Conservation (phyloP, 1,140 invertebrate genomes). For the Cephus cinctus region DNA sequence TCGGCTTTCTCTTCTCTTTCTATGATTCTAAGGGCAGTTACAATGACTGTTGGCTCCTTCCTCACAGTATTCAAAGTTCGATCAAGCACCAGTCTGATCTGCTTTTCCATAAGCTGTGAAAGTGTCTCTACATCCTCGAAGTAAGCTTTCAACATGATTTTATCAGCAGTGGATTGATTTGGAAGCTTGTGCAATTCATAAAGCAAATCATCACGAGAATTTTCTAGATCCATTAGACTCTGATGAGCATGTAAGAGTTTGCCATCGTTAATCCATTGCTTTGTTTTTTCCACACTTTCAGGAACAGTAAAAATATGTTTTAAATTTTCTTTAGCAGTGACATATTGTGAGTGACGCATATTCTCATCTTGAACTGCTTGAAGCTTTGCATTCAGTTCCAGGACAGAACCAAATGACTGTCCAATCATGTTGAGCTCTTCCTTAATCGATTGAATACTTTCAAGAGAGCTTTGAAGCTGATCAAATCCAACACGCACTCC, state of each 20-base stretch:
- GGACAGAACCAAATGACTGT: constrained; percentile 65
- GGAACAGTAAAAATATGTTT: constrained; percentile 98
- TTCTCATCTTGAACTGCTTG: constrained; percentile 90
- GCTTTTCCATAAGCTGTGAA: constrained; percentile 87
- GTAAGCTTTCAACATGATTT: constrained; percentile 89
- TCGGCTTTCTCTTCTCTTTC: constrained; percentile 95
- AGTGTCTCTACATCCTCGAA: constrained; percentile 94
- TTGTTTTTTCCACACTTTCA: constrained; percentile 93
- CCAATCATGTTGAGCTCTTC: constrained; percentile 56
- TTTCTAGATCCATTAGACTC: constrained; percentile 93
- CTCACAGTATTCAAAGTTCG: constrained; percentile 91
- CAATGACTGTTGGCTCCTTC: constrained; percentile 94
- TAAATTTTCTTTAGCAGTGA: constrained; percentile 95
- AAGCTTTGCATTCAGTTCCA: constrained; percentile 73
- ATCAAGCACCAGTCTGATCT: constrained; percentile 85
- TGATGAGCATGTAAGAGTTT: constrained; percentile 94
- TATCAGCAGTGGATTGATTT: constrained; percentile 87
- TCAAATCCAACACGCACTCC: constrained; percentile 92
- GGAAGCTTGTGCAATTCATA: constrained; percentile 94
- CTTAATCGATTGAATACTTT: constrained; percentile 78
- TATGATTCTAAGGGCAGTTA: constrained; percentile 93
- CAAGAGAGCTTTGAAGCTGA: constrained; percentile 79
- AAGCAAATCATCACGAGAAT: constrained; percentile 91
- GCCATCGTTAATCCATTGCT: constrained; percentile 91
- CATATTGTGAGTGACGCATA: constrained; percentile 90